Base-by-base conservation (phyloP, 1,140 invertebrate genomes). In the Arion vulgaris region DNA sequence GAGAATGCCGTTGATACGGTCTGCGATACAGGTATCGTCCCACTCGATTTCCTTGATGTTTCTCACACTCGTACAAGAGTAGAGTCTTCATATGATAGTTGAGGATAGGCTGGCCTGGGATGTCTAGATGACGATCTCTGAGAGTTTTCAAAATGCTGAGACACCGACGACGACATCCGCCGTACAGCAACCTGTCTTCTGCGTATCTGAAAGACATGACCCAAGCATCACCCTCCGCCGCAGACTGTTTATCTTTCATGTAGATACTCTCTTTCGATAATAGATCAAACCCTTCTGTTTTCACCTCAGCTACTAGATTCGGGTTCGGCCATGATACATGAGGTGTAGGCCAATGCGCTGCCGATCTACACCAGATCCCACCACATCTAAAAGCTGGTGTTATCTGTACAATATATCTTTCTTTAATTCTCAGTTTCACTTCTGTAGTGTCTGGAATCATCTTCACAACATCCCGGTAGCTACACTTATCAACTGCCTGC, bases 231-330 rank as follows among this genome's bases (percentile, higher is more conserved):
- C 98, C 98, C 92, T 99, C 98, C 0, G 91, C 90, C 95, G 99
- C 98, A 0, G 97, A 97, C 90, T 98, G 97, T 91, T 98, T 98
- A 19, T 97, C 97, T 85, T 92, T 92, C 91, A 92, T 94, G 90
- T 90, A 94, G 80, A 88, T 93, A 86, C 88, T 92, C 91, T 99
- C 98, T 90, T 98, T 98, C 13, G 96, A 98, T 7, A 99, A 92
- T 83, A 99, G 93, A 91, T 99, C 97, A 92, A 99, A 99, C 1
- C 98, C 98, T n/a, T n/a, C n/a, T n/a, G n/a, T n/a, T n/a, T n/a
- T n/a, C n/a, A n/a, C n/a, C n/a, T n/a, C n/a, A n/a, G 97, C 96
- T 0, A 98, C 97, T 17, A 98, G 94, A 89, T 96, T 97, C 0
- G 97, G 97, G 92, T 97, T 96, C 26, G 98, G 97, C 97, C 97